phyloP scores from a whole-genome alignment of 2,888 invertebrate genomes.

The Didymodactylos carnosus region DNA sequence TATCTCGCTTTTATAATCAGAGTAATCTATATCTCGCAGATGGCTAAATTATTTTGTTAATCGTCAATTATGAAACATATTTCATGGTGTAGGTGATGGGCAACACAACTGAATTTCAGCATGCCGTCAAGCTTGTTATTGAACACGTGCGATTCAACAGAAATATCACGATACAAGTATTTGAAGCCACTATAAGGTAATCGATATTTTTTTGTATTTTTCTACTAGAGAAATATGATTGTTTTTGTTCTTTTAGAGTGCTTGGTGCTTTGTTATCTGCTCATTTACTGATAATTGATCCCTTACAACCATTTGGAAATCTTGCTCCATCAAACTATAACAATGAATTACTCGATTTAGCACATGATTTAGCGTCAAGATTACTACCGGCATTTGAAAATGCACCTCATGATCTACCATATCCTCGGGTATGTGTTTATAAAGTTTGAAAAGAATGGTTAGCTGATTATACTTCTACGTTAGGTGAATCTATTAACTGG shows the following conservation, averaged over 20 bases:
- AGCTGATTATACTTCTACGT: conserved; percentile 16
- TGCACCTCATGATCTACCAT: conserved; percentile 42
- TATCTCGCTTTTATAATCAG: no score
- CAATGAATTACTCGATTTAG: conserved; percentile 41
- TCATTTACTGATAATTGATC: conserved; percentile 43
- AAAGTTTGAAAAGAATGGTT: not conserved
- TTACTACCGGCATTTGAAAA: conserved; percentile 44
- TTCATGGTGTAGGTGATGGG: no score
- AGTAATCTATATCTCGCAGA: no score
- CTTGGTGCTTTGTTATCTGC: conserved; percentile 45
- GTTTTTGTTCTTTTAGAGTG: conserved; percentile 23
- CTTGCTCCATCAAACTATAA: conserved; percentile 36
- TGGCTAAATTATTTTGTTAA: no score
- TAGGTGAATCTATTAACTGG: conserved; percentile 41
- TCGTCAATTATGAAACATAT: no score
- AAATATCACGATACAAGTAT: conserved; percentile 44
- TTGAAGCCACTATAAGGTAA: conserved; percentile 45
- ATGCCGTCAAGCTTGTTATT: conserved; percentile 41
- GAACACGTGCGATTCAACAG: conserved; percentile 43
- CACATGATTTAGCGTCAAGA: conserved; percentile 43
- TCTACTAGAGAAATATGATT: no score
- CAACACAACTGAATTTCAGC: conserved; percentile 42
- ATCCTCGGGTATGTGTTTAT: conserved; percentile 31
- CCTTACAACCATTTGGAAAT: conserved; percentile 40
- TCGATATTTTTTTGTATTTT: no score